phyloP scores from a whole-genome alignment of 2,113 vertebrate genomes.

The Neofelis nebulosa region DNA sequence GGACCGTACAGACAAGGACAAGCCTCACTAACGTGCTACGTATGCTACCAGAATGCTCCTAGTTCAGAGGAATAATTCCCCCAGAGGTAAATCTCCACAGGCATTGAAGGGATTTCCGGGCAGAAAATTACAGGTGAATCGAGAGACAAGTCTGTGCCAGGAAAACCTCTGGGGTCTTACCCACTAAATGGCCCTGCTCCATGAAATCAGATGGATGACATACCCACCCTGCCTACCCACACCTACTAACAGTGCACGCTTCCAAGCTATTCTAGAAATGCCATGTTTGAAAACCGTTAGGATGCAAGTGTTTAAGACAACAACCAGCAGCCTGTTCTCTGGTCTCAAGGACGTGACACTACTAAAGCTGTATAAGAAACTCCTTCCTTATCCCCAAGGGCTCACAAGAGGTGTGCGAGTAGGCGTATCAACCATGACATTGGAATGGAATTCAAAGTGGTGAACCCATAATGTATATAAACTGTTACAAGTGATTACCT shows the following conservation, averaged over 20 bases:
- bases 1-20: neutral
- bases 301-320: neutral
- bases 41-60: neutral
- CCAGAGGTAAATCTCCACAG: neutral
- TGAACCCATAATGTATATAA: neutral
- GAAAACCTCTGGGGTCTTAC: neutral
- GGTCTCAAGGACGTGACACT: neutral
- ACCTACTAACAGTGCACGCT: neutral
- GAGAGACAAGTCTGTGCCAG: neutral
- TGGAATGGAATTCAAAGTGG: neutral
- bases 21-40: rapidly evolving
- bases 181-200: neutral
- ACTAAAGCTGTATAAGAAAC: neutral
- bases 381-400: neutral
- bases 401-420: neutral
- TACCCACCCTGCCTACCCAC: neutral
- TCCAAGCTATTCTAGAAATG: neutral
- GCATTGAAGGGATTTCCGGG: neutral
- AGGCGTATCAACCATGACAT: neutral
- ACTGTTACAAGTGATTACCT: neutral
- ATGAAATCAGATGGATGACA: neutral
- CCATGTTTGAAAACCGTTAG: neutral
- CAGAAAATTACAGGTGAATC: neutral
- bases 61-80: neutral
- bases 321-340: neutral